Percentiles rank a stretch among this genome's conserved stretches.
phyloP scores from a whole-genome alignment of 2,888 invertebrate genomes.

The Dione juno region DNA sequence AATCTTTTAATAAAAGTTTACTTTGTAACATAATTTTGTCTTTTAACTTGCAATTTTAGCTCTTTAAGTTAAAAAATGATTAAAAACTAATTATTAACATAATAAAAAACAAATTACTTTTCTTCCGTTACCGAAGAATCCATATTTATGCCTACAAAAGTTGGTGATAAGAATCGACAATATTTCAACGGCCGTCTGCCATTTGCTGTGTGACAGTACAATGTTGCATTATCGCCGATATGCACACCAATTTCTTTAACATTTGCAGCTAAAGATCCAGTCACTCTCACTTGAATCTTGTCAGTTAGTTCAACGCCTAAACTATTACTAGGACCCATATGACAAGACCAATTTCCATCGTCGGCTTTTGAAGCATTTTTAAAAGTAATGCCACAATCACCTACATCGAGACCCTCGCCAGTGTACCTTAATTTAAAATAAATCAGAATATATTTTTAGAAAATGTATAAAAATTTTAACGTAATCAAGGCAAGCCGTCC shows the following conservation, averaged over 20 bases:
- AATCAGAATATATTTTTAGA: too few relatives aligned
- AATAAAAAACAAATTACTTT: constrained; percentile 60
- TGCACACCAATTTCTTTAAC: constrained; percentile 52
- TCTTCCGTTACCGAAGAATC: constrained; percentile 65
- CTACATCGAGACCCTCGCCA: constrained; percentile 68
- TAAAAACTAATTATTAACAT: too few relatives aligned
- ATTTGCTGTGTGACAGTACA: constrained; percentile 75
- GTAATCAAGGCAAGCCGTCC: too few relatives aligned
- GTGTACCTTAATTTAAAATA: constrained; percentile 62
- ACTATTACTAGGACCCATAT: constrained; percentile 69
- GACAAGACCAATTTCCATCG: constrained; percentile 75
- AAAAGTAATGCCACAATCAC: constrained; percentile 77
- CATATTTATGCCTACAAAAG: constrained; percentile 66
- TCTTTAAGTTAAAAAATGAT: too few relatives aligned
- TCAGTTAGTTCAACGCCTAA: constrained; percentile 68
- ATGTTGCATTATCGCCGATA: constrained; percentile 55
- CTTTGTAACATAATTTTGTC: too few relatives aligned
- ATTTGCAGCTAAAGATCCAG: constrained; percentile 72
- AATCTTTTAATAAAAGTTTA: too few relatives aligned
- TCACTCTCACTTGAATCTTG: constrained; percentile 65
- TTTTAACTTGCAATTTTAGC: too few relatives aligned
- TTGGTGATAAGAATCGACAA: constrained; percentile 75
- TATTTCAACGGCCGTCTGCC: constrained; percentile 71
- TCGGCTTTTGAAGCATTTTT: constrained; percentile 57
- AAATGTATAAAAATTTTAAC: too few relatives aligned